Evolutionary conservation across 2,113 vertebrate species (phyloP), one percentile per base, ranked within the genome.

Genomic region (Butorides virescens): DNA sequence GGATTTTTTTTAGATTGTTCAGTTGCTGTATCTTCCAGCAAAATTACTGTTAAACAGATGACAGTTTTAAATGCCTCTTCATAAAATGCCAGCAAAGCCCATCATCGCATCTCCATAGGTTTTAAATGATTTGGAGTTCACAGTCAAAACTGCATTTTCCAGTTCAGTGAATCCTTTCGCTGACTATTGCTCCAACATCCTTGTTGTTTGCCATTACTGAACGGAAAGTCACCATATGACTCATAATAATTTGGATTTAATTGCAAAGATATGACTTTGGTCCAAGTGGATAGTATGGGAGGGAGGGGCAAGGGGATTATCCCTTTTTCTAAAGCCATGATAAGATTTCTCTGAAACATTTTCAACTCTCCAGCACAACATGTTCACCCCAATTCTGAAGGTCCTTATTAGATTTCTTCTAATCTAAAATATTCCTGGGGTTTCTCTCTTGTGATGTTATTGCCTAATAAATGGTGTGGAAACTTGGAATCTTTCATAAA

Each of bases 391-490:
- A 62, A 70, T 77, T 90, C 47, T 50, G 37, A 95, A 86, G 50
- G 87, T 74, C 77, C 67, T 90, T 95, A 91, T 96, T 95, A 83
- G 50, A 94, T 94, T 95, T 92, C 61, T 52, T 93, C 58, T 94
- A 92, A 95, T 93, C 80, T 97, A 92, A 96, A 96, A 93, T 80
- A 75, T 95, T 97, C 92, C 92, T 91, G 76, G 66, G 92, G 83
- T 82, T 96, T 97, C 86, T 85, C 61, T 91, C 80, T 92, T 94
- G 62, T 91, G 94, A 91, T 89, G 78, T 93, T 96, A 95, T 95
- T 97, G 92, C 89, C 49, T 96, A 97, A 96, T 91, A 97, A 97
- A 97, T 95, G 88, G 62, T 94, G 96, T 97, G 91, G 92, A 97
- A 97, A 97, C 61, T 91, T 92, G 79, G 73, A 94, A 81, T 95